Base-by-base conservation (phyloP, 2,888 invertebrate species). In the Ormyrus nitidulus region DNA sequence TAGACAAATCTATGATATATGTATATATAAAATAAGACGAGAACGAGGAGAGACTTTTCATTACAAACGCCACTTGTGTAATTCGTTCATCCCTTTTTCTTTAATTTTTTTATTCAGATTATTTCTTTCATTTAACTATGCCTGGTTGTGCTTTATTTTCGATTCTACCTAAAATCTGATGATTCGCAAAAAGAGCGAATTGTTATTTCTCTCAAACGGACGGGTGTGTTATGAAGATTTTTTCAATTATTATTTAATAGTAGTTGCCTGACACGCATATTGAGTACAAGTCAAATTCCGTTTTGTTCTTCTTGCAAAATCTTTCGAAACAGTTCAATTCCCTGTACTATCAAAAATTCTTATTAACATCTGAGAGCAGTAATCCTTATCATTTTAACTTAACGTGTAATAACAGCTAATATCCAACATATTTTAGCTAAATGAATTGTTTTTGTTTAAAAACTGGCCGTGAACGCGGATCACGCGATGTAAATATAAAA, bases 11-110 rank as follows among this genome's bases (percentile, higher is more conserved):
- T 77, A 69, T 74, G 56, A 66, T 62, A 74, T 66, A 74, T 44
- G 48, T 58, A 58, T 64, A 69, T 74, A 73, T 64, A 77, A 77
- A 80, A 77, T 69, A 72, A 80, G 56, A 73, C 48, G 70, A 77
- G 74, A 74, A 65, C 59, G 70, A 77, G 74, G 61, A 81, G 56
- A 73, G n/a, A 68, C 71, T 76, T 76, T 75, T 70, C 19, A 64
- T 54, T 79, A 65, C 53, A 74, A 79, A 59, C 54, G 58, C 59
- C 19, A 34, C 11, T 44, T 48, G 54, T 49, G 49, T 68, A 56
- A 61, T 75, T 68, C 44, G 13, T 66, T 65, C 66, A 56, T 64
- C 49, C 10, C 34, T 51, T 70, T 46, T 49, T 70, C n/a, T 58
- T 59, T 62, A 11, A 19, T 66, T 68, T 73, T 44, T 58, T 69